These are phyloP conservation scores for Hippocampus barbouri DNA, from an alignment of 2,113 vertebrate genomes.

Conservation along the genomic window DNA sequence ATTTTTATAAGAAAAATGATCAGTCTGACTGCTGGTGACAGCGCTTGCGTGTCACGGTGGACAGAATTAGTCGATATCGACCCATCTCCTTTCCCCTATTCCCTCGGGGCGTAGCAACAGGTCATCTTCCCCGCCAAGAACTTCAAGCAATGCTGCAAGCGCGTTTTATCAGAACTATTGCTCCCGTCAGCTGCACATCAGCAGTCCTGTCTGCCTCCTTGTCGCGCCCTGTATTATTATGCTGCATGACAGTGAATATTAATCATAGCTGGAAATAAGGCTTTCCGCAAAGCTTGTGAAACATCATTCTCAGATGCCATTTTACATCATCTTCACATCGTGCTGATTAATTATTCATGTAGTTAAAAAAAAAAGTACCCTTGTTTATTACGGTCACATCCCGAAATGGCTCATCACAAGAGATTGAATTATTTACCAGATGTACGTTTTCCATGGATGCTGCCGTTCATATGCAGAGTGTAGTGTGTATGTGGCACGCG, in stretches of 20 bases:
- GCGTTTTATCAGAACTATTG: conserved; percentile 46
- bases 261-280: conserved; percentile 49
- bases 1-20: not conserved
- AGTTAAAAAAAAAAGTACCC: conserved; percentile 3
- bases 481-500: no score
- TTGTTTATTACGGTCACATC: conserved; percentile 20
- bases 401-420: conserved; percentile 14
- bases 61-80: conserved; percentile 39
- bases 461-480: no score
- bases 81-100: conserved; percentile 20
- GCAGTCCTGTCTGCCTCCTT: conserved; percentile 19
- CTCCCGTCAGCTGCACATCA: conserved; percentile 45
- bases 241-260: conserved; percentile 43
- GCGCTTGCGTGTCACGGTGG: conserved; percentile 18
- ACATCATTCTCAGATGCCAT: not conserved
- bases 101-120: conserved; percentile 44
- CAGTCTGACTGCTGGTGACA: not conserved
- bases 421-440: conserved; percentile 25
- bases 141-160: conserved; percentile 20
- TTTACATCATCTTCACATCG: conserved; percentile 17
- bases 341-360: conserved; percentile 34
- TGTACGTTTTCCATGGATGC: conserved; percentile 12
- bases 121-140: conserved; percentile 36
- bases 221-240: conserved; percentile 55
- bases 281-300: conserved; percentile 3